Base-by-base conservation (phyloP, 1,140 invertebrate species). In the Panagrolaimus sp. region DNA sequence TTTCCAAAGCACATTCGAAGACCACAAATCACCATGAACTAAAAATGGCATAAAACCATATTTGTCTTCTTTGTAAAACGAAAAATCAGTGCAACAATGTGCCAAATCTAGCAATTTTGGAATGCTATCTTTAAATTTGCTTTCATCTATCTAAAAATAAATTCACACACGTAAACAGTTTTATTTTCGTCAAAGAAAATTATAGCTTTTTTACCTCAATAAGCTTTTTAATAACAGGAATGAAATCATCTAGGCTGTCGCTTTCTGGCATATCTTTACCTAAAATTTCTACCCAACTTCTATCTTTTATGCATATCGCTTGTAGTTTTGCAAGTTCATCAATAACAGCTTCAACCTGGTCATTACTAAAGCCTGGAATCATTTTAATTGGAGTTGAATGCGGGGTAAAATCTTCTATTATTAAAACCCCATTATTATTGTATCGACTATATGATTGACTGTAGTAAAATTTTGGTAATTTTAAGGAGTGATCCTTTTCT, bases 11-110 rank as follows among this genome's bases (percentile, higher is more conserved):
- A 77, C 63, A 38, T 77, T 77, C 21, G 77, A 38, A 6, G 77
- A 12, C 75, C 75, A 77, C 4, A 77, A 38, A 72, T 77, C 75
- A 26, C 44, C 65, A 38, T 77, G 75, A n/a, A 79, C 77, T 21
- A 70, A 38, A 24, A 64, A 63, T 0, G 75, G 24, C 9, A 77
- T 73, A 71, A 5, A 14, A 74, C 73, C 76, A 64, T 69, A 78
- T 62, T 65, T 63, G 1, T 32, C 43, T 14, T 46, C 52, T 14
- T 65, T 28, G 43, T 78, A 78, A 1, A 48, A 43, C 0, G 26
- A 12, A 4, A 38, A 38, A 38, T 38, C 32, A 7, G 32, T 38
- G 32, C 32, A 38, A 7, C 2, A 7, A 38, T 7, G 32, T 38
- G 32, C 32, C 32, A 38, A 38, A 38, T 38, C 32, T 38, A 38